A percentile compares a stretch with the other conserved stretches of the same genome.
Evolutionary conservation across 2,797 vertebrate species (phyloP).

Genomic region (Limosa lapponica): DNA sequence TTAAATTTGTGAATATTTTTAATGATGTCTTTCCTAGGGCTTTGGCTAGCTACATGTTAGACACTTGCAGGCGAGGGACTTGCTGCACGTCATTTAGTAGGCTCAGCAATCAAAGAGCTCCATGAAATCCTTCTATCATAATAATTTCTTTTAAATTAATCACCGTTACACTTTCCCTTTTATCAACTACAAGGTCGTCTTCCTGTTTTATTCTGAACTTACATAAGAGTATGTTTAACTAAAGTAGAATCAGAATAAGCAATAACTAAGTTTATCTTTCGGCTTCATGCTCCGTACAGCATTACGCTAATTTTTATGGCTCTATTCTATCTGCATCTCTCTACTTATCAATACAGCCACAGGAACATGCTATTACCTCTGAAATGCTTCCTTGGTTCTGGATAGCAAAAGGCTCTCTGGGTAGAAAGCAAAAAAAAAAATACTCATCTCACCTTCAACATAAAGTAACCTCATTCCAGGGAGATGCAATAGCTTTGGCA

Average conservation of each 20-base stretch:
- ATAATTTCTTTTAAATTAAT: neutral
- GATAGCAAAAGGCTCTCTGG: neutral
- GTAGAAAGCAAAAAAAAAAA: neutral
- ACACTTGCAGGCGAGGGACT: neutral
- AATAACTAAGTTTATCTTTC: neutral
- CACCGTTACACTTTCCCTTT: neutral
- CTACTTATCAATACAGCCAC: neutral
- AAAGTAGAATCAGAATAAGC: neutral
- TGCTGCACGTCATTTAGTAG: neutral
- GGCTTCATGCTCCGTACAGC: neutral
- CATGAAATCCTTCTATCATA: neutral
- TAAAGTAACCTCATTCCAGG: neutral
- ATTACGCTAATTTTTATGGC: fast-evolving
- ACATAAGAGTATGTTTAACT: neutral
- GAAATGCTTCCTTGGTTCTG: neutral
- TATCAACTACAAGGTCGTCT: neutral
- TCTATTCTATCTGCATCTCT: neutral
- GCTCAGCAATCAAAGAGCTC: neutral
- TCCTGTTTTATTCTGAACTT: neutral
- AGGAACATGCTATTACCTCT: neutral
- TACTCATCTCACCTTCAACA: neutral
- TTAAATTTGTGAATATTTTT: neutral
- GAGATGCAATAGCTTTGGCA: neutral
- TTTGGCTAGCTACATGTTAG: neutral
- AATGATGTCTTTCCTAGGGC: neutral